A percentile compares a stretch with the other conserved stretches of the same genome.
These are phyloP conservation scores for Lepus oiostolus DNA, from an alignment of 2,797 vertebrate genomes.

Conservation along the genomic window DNA sequence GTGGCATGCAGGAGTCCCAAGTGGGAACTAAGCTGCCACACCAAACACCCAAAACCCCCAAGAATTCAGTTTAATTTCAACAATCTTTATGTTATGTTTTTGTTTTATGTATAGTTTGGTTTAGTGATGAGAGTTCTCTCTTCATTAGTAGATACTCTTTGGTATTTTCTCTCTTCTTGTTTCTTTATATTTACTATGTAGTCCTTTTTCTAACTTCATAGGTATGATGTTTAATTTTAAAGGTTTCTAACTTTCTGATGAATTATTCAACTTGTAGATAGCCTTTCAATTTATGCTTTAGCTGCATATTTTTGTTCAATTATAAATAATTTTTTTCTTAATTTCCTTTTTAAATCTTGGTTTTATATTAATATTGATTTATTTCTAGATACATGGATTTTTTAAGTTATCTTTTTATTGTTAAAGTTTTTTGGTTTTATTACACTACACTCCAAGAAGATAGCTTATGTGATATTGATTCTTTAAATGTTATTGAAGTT, in stretches of 20 bases:
- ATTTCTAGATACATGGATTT: neutral
- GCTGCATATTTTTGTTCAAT: neutral
- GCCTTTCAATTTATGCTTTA: neutral
- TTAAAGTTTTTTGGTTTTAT: neutral
- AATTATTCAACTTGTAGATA: neutral
- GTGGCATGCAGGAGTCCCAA: no score
- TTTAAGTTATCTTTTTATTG: neutral
- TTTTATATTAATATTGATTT: neutral
- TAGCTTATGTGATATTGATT: neutral
- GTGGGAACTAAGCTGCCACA: no score
- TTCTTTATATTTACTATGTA: conserved; percentile 2
- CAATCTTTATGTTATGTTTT: neutral
- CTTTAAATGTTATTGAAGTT: neutral
- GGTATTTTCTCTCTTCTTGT: neutral
- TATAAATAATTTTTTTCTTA: neutral
- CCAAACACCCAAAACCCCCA: no score
- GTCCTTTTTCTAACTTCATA: neutral
- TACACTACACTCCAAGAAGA: neutral
- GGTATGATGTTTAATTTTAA: neutral
- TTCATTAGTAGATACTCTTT: neutral
- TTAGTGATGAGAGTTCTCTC: neutral
- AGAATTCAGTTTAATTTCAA: neutral
- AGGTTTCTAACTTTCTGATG: neutral
- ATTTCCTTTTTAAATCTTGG: neutral
- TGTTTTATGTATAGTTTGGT: neutral